These are phyloP conservation scores for Salvelinus sp. DNA, from an alignment of 2,113 vertebrate genomes.

Conservation along the genomic window DNA sequence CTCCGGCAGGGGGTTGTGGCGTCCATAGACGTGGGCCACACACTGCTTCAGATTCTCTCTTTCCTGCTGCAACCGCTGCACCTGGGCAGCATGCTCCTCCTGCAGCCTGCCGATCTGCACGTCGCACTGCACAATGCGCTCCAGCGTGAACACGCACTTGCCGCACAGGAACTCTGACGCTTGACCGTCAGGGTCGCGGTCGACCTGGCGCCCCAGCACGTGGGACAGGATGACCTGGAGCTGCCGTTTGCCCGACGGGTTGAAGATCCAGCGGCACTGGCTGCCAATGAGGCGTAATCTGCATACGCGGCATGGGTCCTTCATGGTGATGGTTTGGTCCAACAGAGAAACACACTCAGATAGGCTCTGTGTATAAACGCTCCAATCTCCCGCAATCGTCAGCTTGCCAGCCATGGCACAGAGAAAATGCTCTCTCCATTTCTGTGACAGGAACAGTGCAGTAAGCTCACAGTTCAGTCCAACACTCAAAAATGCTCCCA, in stretches of 20 bases:
- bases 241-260: constrained; percentile 61
- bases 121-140: constrained; percentile 72
- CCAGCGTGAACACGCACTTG: constrained; percentile 76
- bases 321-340: constrained; percentile 46
- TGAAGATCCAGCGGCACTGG: constrained; percentile 78
- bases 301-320: constrained; percentile 73
- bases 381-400: neutral
- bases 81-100: constrained; percentile 52
- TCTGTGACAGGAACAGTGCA: neutral
- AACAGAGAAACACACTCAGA: constrained; percentile 14
- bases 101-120: constrained; percentile 61
- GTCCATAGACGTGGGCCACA: constrained; percentile 69
- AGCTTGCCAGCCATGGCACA: neutral
- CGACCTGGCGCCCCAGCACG: constrained; percentile 66
- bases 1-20: constrained; percentile 54
- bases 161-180: constrained; percentile 72
- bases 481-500: too few species aligned
- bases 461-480: too few species aligned
- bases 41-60: constrained; percentile 68
- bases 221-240: constrained; percentile 74
- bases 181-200: constrained; percentile 66
- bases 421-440: neutral
- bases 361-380: constrained; percentile 20
- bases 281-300: constrained; percentile 62
- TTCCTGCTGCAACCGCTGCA: constrained; percentile 67